Base-by-base conservation (phyloP, 2,888 invertebrate genomes). In the Athrips mouffetella region DNA sequence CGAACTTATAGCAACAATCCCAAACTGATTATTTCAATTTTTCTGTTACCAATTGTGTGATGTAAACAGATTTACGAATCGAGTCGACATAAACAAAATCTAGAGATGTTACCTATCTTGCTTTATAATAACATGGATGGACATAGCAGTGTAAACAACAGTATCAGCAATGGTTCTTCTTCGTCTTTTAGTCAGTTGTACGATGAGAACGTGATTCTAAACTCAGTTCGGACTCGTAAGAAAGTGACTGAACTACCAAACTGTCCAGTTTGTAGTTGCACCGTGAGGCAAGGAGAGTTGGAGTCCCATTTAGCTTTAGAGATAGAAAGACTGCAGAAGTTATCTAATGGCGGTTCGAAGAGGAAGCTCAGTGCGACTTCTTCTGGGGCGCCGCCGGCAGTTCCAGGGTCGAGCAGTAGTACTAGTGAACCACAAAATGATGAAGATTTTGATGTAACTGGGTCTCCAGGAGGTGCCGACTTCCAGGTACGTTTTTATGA, bases 221-320 rank as follows among this genome's bases (percentile, higher is more conserved):
- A 87, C 63, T 77, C 80, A 57, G 89, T 88, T 47, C 81, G 92
- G 57, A 91, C 84, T 65, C 88, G 92, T 50, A 90, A 90, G 63
- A 91, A 90, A 74, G 91, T 91, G 50, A 74, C 89, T 5, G 94
- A 94, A 65, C 90, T 93, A 10, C 90, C 91, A n/a, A 94, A 91
- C 73, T 98, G 98, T 76, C 97, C 98, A 0, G 94, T 96, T 1
- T 98, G 98, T 76, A 94, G 96, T 54, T 92, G 94, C 52, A 96
- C 96, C 2, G 90, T 98, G 35, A 89, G 96, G 41, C 91, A 92
- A 1, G 92, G 93, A 1, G 97, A 97, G 76, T 86, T 97, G n/a
- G 95, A 96, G 60, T 89, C 92, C 20, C 98, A 97, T 80, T 91
- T 95, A 57, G 83, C 91, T 41, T 89, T 94, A 53, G 97, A 97